A percentile compares a stretch with the other conserved stretches of the same genome.
Conservation (phyloP, 2,888 invertebrate genomes). For the Tetheella fluctuosa region DNA sequence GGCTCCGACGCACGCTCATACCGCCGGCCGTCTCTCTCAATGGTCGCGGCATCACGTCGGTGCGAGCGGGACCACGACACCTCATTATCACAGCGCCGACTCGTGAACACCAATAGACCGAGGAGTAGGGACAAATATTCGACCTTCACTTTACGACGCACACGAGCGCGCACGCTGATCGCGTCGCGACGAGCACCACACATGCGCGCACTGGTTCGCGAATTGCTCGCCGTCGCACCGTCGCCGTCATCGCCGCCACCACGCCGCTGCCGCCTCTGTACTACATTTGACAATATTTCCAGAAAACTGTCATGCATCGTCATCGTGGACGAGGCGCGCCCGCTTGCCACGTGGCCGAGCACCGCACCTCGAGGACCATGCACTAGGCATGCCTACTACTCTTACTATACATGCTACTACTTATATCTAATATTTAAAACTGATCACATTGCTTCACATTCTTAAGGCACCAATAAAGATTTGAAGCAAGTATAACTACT, state of each 20-base stretch:
- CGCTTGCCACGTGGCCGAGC: slow-evolving; percentile 62
- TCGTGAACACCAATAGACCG: slow-evolving; percentile 84
- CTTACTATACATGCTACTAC: not conserved
- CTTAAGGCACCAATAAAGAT: not conserved
- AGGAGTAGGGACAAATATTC: slow-evolving; percentile 82
- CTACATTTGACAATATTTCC: slow-evolving; percentile 83
- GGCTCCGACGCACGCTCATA: slow-evolving; percentile 78
- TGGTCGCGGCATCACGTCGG: slow-evolving; percentile 42
- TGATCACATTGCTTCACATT: not conserved
- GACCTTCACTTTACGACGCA: slow-evolving; percentile 82
- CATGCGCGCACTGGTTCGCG: slow-evolving; percentile 61
- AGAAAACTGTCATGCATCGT: slow-evolving; percentile 80
- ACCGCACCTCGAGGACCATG: slow-evolving; percentile 25
- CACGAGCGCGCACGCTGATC: slow-evolving; percentile 65
- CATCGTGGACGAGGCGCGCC: slow-evolving; percentile 66
- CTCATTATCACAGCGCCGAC: slow-evolving; percentile 80
- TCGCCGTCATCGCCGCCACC: slow-evolving; percentile 31
- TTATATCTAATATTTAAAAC: not conserved
- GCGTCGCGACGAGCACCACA: slow-evolving; percentile 67
- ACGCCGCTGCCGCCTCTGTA: slow-evolving; percentile 58
- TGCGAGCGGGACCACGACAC: slow-evolving; percentile 72
- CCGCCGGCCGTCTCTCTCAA: slow-evolving; percentile 69
- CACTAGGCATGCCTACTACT: slow-evolving; percentile 11
- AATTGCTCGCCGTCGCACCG: slow-evolving; percentile 65
- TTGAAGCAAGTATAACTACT: not conserved